Conservation (phyloP, 1,140 invertebrate species). For the Aphidius ervi region DNA sequence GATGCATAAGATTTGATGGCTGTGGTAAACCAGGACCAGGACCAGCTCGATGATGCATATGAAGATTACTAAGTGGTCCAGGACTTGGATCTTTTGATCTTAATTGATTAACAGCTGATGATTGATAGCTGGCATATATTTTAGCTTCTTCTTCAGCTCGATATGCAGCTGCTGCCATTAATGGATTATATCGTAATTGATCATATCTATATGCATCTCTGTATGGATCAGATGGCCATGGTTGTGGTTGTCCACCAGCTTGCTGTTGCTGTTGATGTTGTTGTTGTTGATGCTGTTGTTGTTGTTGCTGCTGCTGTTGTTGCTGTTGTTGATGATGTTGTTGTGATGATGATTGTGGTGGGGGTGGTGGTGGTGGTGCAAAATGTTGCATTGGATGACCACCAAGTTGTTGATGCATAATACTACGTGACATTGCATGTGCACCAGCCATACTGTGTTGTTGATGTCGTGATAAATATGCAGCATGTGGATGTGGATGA, state of each 20-base stretch:
- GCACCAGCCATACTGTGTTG: slow-evolving; percentile 47
- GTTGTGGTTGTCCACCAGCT: slow-evolving; percentile 51
- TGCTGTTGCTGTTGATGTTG: slow-evolving; percentile 12
- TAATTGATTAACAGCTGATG: slow-evolving; percentile 53
- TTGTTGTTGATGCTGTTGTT: slow-evolving; percentile 55
- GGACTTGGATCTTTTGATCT: slow-evolving; percentile 61
- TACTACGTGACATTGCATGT: slow-evolving; percentile 51
- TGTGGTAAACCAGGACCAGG: slow-evolving; percentile 38
- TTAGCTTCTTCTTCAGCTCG: slow-evolving; percentile 69
- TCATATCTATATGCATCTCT: slow-evolving; percentile 67
- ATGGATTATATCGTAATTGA: slow-evolving; percentile 64
- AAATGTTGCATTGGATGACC: slow-evolving; percentile 58
- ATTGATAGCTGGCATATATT: slow-evolving; percentile 65
- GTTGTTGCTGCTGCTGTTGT: slow-evolving; percentile 50
- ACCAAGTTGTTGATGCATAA: slow-evolving; percentile 49
- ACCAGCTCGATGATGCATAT: slow-evolving; percentile 51
- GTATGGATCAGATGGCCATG: slow-evolving; percentile 59
- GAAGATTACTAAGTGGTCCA: slow-evolving; percentile 53
- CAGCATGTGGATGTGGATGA: slow-evolving; percentile 40
- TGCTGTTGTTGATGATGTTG: slow-evolving; percentile 31
- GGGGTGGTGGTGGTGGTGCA: slow-evolving; percentile 41
- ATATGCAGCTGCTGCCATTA: slow-evolving; percentile 66
- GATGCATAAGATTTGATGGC: slow-evolving; percentile 44
- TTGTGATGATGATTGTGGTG: slow-evolving; percentile 16
- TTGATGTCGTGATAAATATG: slow-evolving; percentile 42